Conservation (phyloP, 2,113 vertebrate genomes). For the Gallinago undulata region DNA sequence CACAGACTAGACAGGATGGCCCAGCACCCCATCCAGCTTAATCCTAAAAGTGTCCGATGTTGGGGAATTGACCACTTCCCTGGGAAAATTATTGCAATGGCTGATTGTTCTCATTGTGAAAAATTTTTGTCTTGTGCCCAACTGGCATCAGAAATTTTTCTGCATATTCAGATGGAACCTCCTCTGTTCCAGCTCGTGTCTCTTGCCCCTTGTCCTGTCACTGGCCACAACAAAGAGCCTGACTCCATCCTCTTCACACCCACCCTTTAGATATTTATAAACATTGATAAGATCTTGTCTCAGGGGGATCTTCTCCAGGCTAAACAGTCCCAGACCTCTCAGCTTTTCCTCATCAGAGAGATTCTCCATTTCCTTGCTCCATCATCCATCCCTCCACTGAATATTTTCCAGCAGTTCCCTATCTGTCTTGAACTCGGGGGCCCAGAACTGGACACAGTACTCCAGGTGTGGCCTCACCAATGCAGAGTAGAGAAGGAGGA, state of each 20-base stretch:
- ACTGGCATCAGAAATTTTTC: background rate
- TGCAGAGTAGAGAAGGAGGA: too few relatives aligned
- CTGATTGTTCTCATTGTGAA: background rate
- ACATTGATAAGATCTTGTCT: background rate
- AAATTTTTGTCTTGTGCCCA: background rate
- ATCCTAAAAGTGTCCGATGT: background rate
- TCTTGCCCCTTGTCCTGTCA: background rate
- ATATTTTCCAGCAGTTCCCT: too few relatives aligned
- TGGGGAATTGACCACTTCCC: background rate
- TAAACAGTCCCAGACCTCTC: too few relatives aligned
- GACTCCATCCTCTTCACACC: background rate
- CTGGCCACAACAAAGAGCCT: background rate
- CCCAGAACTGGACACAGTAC: too few relatives aligned
- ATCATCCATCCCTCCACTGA: too few relatives aligned
- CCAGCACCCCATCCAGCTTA: background rate
- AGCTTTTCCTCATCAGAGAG: too few relatives aligned
- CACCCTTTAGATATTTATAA: background rate
- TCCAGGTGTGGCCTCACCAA: too few relatives aligned
- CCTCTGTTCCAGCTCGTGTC: background rate
- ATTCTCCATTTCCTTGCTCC: too few relatives aligned
- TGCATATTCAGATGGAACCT: background rate
- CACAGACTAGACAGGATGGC: background rate
- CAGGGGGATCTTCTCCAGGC: too few relatives aligned
- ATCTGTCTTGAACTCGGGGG: too few relatives aligned
- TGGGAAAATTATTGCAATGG: background rate